A percentile compares a stretch with the other conserved stretches of the same genome.
Evolutionary conservation across 2,888 invertebrate species (phyloP).

Genomic region (Perizoma affinitatum): DNA sequence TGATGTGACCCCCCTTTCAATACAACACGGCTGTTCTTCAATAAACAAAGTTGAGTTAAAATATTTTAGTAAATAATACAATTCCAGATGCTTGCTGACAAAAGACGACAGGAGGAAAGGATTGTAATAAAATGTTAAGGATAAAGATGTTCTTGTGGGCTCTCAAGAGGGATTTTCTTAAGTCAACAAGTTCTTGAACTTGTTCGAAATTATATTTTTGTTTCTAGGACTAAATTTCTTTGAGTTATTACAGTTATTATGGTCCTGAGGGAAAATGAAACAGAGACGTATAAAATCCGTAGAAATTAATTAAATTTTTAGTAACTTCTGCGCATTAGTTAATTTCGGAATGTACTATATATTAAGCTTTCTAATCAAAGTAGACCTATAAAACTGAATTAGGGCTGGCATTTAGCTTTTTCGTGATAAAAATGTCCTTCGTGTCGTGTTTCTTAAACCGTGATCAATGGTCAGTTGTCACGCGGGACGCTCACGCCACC

Average conservation of each 20-base stretch:
- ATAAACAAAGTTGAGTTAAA: neutral
- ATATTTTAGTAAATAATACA: slow-evolving; percentile 1
- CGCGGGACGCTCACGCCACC: slow-evolving; percentile 28
- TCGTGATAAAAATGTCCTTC: slow-evolving; percentile 27
- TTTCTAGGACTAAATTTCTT: neutral
- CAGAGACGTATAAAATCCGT: no score
- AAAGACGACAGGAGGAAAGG: neutral
- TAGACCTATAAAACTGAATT: slow-evolving; percentile 18
- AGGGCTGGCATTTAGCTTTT: slow-evolving; percentile 16
- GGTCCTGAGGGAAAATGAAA: no score
- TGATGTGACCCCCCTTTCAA: no score
- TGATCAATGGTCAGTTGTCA: slow-evolving; percentile 30
- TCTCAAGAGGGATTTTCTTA: slow-evolving; percentile 2
- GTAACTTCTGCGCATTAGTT: no score
- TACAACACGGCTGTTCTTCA: neutral
- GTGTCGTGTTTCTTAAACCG: slow-evolving; percentile 27
- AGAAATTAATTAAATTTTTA: no score
- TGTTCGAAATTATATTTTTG: slow-evolving; percentile 1
- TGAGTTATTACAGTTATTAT: no score
- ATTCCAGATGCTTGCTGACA: slow-evolving; percentile 1
- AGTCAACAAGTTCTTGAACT: slow-evolving; percentile 8
- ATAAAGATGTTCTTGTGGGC: slow-evolving; percentile 2
- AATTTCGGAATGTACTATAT: no score
- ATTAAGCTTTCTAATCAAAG: slow-evolving; percentile 7
- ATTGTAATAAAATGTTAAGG: slow-evolving; percentile 13